Conservation (phyloP, 2,888 invertebrate genomes). For the Hartigia nigra region DNA sequence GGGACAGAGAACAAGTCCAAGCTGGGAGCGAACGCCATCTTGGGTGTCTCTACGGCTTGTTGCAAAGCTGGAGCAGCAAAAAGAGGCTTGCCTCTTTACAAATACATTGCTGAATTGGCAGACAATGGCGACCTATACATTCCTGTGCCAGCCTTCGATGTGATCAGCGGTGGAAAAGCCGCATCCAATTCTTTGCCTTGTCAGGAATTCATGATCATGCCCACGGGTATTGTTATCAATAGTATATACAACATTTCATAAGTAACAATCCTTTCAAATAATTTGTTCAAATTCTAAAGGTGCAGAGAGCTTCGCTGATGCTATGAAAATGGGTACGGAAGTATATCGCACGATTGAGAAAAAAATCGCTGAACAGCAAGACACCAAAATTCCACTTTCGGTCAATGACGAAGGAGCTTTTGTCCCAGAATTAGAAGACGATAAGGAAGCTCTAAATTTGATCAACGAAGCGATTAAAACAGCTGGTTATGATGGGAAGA, state of each 20-base stretch:
- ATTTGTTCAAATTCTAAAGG: conserved; percentile 33
- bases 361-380: conserved; percentile 46
- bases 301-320: conserved; percentile 55
- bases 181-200: conserved; percentile 50
- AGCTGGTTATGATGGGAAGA: conserved; percentile 51
- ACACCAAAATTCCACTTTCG: conserved; percentile 45
- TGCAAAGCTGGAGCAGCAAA: conserved; percentile 60
- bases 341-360: conserved; percentile 48
- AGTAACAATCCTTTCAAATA: background rate
- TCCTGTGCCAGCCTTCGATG: conserved; percentile 57
- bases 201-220: conserved; percentile 56
- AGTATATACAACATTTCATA: background rate
- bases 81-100: conserved; percentile 55
- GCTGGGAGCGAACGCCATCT: conserved; percentile 55
- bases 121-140: conserved; percentile 45
- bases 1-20: conserved; percentile 57
- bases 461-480: conserved; percentile 51
- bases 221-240: conserved; percentile 39
- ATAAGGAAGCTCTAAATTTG: conserved; percentile 46
- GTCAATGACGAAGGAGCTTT: conserved; percentile 52
- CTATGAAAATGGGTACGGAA: conserved; percentile 56
- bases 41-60: conserved; percentile 54
- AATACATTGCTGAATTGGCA: conserved; percentile 52
- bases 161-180: conserved; percentile 54
- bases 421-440: conserved; percentile 49